These are phyloP conservation scores for Sinocyclocheilus anophthalmus DNA, from an alignment of 2,113 vertebrate genomes.

Conservation along the genomic window DNA sequence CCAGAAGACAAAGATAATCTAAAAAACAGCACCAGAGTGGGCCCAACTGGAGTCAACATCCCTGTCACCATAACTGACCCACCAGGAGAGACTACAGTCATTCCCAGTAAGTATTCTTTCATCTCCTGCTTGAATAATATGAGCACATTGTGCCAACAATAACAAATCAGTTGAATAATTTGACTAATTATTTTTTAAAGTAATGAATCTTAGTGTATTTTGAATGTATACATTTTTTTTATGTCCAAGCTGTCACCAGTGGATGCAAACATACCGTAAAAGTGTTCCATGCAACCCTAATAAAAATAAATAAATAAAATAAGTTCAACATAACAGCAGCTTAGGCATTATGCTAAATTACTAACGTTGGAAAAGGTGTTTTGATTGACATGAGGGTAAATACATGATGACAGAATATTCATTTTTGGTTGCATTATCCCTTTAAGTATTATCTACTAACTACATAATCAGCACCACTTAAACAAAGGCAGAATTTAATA, in stretches of 20 bases:
- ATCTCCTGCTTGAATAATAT: neutral
- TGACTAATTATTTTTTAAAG: too few relatives aligned
- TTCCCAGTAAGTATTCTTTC: slow-evolving; percentile 76
- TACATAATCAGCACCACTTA: neutral
- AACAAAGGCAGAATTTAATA: neutral
- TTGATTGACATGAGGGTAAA: neutral
- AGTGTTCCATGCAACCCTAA: too few relatives aligned
- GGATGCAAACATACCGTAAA: too few relatives aligned
- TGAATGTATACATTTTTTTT: too few relatives aligned
- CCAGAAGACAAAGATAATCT: slow-evolving; percentile 93
- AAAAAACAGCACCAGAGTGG: slow-evolving; percentile 88
- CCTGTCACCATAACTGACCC: slow-evolving; percentile 84
- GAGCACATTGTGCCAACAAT: neutral
- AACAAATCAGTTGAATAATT: neutral
- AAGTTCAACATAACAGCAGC: neutral
- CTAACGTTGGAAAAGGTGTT: neutral
- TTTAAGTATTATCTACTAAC: neutral
- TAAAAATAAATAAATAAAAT: too few relatives aligned
- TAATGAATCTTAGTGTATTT: too few relatives aligned
- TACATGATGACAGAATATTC: neutral
- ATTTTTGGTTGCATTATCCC: neutral
- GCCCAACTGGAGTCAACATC: slow-evolving; percentile 80
- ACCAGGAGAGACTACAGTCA: slow-evolving; percentile 75
- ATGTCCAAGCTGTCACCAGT: too few relatives aligned
- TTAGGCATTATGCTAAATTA: neutral